Evolutionary conservation across 2,888 invertebrate genomes (phyloP).

Genomic region (Euzetes globulus): DNA sequence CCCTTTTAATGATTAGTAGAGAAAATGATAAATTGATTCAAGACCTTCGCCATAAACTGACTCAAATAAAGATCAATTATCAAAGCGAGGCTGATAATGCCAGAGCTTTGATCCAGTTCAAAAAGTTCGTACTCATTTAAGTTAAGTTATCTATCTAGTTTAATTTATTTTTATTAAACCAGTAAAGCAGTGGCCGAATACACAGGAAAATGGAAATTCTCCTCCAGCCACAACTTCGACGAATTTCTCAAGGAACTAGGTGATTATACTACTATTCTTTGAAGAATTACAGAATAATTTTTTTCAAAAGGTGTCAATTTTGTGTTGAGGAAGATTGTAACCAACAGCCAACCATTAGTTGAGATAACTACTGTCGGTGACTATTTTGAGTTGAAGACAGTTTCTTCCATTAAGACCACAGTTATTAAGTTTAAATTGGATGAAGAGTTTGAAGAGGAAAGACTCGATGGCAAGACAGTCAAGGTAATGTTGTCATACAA

Average conservation of each 20-base stretch:
- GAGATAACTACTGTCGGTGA: conserved; percentile 65
- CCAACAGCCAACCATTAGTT: conserved; percentile 71
- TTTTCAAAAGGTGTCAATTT: conserved; percentile 71
- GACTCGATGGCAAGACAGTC: conserved; percentile 80
- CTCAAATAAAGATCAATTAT: too few species aligned
- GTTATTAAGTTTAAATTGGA: conserved; percentile 70
- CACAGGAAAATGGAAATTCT: conserved; percentile 39
- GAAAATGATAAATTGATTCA: too few species aligned
- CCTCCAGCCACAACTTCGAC: conserved; percentile 38
- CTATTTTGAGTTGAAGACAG: conserved; percentile 64
- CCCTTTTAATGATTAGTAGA: too few species aligned
- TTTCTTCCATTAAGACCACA: conserved; percentile 80
- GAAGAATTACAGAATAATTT: too few species aligned
- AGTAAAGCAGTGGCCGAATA: not conserved
- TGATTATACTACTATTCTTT: not conserved
- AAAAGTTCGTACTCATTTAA: too few species aligned
- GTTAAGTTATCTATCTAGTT: too few species aligned
- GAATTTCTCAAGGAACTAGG: conserved; percentile 41
- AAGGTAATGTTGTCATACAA: too few species aligned
- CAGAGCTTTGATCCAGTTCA: too few species aligned
- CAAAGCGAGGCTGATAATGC: too few species aligned
- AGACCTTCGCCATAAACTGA: too few species aligned
- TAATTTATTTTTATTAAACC: not conserved
- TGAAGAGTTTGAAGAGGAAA: conserved; percentile 81
- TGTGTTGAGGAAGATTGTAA: conserved; percentile 78